Conservation (phyloP, 2,888 invertebrate genomes). For the Campopleginae sp. region DNA sequence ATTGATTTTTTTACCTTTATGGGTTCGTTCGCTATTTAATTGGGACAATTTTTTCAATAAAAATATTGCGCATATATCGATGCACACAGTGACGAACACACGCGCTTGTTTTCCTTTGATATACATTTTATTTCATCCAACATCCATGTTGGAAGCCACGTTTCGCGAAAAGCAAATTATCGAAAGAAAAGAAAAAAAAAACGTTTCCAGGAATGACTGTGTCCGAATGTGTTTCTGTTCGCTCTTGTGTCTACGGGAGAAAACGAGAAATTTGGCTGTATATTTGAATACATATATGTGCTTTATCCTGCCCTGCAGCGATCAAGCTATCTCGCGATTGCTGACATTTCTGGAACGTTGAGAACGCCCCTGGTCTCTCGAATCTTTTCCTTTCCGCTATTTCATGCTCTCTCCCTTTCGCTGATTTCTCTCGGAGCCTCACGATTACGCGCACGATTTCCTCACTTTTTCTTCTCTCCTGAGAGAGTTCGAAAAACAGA, state of each 20-base stretch:
- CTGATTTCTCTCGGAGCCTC: constrained; percentile 6
- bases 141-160: background rate
- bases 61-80: background rate
- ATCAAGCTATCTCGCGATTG: constrained; percentile 51
- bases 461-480: constrained; percentile 15
- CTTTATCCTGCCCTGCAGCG: constrained; percentile 39
- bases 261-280: background rate
- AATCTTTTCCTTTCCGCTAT: constrained; percentile 20
- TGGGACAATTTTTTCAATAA: constrained; percentile 7
- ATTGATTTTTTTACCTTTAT: constrained; percentile 31
- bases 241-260: background rate
- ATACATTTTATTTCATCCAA: background rate
- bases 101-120: background rate
- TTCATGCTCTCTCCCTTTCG: background rate
- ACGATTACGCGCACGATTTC: background rate
- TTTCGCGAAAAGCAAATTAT: background rate
- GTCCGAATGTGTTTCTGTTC: background rate
- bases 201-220: background rate
- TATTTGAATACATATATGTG: background rate
- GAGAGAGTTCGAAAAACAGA: constrained; percentile 31
- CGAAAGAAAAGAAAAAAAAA: background rate
- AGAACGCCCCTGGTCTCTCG: constrained; percentile 31
- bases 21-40: constrained; percentile 5
- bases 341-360: constrained; percentile 59
- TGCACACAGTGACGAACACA: background rate